phyloP scores from a whole-genome alignment of 2,888 invertebrate species.

The Drosophila cracens region DNA sequence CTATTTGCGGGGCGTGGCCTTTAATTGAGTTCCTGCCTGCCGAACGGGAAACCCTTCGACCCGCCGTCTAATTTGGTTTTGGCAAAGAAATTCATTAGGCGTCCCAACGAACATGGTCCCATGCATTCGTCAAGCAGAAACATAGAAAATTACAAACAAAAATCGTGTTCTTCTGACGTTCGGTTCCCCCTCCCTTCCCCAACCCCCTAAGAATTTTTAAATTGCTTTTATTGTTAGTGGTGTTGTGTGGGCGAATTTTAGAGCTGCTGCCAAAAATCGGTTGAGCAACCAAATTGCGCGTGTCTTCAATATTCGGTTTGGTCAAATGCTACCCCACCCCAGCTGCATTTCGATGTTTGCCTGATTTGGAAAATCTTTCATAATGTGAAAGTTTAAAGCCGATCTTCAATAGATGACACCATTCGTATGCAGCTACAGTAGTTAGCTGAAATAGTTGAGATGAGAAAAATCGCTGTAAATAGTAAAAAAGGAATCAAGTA shows the following conservation, averaged over 20 bases:
- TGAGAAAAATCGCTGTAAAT: too few relatives aligned
- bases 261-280: slow-evolving; percentile 34
- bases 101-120: slow-evolving; percentile 25
- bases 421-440: slow-evolving; percentile 1
- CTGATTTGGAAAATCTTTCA: slow-evolving; percentile 33
- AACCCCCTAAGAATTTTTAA: slow-evolving; percentile 17
- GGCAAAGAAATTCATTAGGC: slow-evolving; percentile 46
- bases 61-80: slow-evolving; percentile 18
- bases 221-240: slow-evolving; percentile 37
- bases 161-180: slow-evolving; percentile 39
- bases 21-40: slow-evolving; percentile 27
- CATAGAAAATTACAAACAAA: slow-evolving; percentile 47
- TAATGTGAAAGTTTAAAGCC: slow-evolving; percentile 14
- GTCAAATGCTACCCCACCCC: slow-evolving; percentile 6
- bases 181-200: slow-evolving; percentile 4
- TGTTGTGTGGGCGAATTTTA: slow-evolving; percentile 31
- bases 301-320: slow-evolving; percentile 32
- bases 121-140: slow-evolving; percentile 45
- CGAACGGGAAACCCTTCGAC: neutral
- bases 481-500: too few relatives aligned
- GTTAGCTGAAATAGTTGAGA: too few relatives aligned
- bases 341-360: slow-evolving; percentile 6
- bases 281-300: slow-evolving; percentile 46
- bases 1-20: slow-evolving; percentile 33
- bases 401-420: slow-evolving; percentile 17